Evolutionary conservation across 1,140 invertebrate species (phyloP).

Genomic region (Oncopeltus fasciatus): DNA sequence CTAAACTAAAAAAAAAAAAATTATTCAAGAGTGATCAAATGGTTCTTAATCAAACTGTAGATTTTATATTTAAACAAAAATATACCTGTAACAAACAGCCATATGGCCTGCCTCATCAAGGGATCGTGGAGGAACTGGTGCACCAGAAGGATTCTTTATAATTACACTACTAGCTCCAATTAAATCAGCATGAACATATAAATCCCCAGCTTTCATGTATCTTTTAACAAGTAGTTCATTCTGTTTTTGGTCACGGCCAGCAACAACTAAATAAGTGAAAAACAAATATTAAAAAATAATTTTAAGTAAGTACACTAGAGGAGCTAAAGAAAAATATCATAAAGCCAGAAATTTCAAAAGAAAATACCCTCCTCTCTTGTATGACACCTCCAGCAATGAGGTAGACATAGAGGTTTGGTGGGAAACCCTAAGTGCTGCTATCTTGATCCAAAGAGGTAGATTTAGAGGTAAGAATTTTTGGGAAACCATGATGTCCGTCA

Average conservation of each 20-base stretch:
- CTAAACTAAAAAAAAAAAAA: neutral
- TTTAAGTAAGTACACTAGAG: neutral
- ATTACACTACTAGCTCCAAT: slow-evolving; percentile 88
- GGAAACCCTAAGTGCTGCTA: too few species aligned
- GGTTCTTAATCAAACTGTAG: neutral
- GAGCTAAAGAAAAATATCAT: too few species aligned
- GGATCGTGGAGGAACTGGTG: slow-evolving; percentile 76
- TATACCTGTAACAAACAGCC: slow-evolving; percentile 86
- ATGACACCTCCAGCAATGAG: too few species aligned
- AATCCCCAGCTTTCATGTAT: slow-evolving; percentile 69
- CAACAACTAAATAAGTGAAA: slow-evolving; percentile 50
- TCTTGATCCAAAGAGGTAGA: too few species aligned
- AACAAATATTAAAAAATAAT: neutral
- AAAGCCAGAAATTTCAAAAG: too few species aligned
- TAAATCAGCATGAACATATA: slow-evolving; percentile 89
- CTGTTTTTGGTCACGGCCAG: slow-evolving; percentile 91
- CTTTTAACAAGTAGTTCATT: slow-evolving; percentile 95
- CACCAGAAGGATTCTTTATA: slow-evolving; percentile 71
- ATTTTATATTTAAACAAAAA: neutral
- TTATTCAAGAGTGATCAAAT: neutral
- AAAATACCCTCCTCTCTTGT: too few species aligned
- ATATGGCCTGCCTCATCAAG: slow-evolving; percentile 92
- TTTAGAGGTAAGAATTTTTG: too few species aligned
- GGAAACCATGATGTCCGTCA: too few species aligned
- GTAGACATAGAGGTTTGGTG: too few species aligned